Conservation (phyloP, 64 coral and sea anemone species). For the Pocillopora verrucosa region DNA sequence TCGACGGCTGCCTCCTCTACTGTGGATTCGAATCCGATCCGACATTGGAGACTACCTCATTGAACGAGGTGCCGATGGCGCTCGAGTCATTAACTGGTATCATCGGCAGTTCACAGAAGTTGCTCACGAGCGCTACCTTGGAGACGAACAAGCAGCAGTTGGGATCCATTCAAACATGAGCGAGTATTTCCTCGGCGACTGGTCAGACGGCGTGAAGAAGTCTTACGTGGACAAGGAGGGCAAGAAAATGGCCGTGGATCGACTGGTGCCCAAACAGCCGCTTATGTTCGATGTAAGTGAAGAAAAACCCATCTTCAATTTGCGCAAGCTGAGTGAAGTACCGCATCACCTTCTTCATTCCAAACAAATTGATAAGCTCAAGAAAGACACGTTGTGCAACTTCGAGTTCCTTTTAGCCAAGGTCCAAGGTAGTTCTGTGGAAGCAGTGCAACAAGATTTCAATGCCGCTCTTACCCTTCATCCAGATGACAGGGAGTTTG, state of each 20-base stretch:
- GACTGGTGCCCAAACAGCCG: slow-evolving; percentile 78
- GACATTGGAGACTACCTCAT: slow-evolving; percentile 94
- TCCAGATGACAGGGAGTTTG: slow-evolving; percentile 78
- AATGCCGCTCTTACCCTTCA: slow-evolving; percentile 37
- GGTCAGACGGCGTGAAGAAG: slow-evolving; percentile 78
- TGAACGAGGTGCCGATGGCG: slow-evolving; percentile 89
- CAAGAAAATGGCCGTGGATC: slow-evolving; percentile 65
- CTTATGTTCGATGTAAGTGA: slow-evolving; percentile 74
- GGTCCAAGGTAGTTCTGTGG: slow-evolving; percentile 66
- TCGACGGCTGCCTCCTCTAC: slow-evolving; percentile 72
- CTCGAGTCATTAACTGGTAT: slow-evolving; percentile 94
- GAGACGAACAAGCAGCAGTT: slow-evolving; percentile 41
- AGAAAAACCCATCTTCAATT: slow-evolving; percentile 84
- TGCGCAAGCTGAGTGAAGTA: slow-evolving; percentile 81
- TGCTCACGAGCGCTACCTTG: slow-evolving; percentile 83
- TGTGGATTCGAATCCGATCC: slow-evolving; percentile 94
- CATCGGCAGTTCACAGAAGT: slow-evolving; percentile 98
- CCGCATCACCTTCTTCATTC: slow-evolving; percentile 84
- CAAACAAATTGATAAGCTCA: slow-evolving; percentile 52
- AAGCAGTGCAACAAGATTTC: slow-evolving; percentile 73
- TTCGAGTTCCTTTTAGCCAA: slow-evolving; percentile 92
- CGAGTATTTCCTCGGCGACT: slow-evolving; percentile 91
- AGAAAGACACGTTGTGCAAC: slow-evolving; percentile 74
- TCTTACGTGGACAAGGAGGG: slow-evolving; percentile 82
- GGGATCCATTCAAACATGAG: slow-evolving; percentile 77